Percentiles rank a stretch among this genome's conserved stretches.
These are phyloP conservation scores for Hapalemur alaotrensis DNA, from an alignment of 2,797 vertebrate species.

Conservation along the genomic window DNA sequence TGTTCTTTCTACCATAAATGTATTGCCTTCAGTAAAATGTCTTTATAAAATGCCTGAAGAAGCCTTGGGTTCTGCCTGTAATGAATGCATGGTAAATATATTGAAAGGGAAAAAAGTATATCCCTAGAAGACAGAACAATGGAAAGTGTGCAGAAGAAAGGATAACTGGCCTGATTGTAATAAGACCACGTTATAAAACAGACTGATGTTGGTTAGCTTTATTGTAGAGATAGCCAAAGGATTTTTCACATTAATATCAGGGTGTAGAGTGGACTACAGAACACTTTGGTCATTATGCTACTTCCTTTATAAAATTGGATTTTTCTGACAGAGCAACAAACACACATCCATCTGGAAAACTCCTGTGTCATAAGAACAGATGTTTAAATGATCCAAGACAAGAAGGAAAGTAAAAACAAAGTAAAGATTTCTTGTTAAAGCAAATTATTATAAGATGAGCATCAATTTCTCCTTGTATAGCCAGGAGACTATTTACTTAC, in stretches of 20 bases:
- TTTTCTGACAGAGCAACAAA: slow-evolving; percentile 45
- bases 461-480: not conserved
- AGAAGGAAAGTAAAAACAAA: slow-evolving; percentile 35
- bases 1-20: not conserved
- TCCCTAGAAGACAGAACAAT: not conserved
- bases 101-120: not conserved
- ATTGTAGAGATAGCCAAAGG: not conserved
- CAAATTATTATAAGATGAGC: not conserved
- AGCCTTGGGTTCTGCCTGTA: not conserved
- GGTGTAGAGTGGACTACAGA: not conserved
- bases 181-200: not conserved
- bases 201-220: not conserved
- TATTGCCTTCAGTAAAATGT: not conserved
- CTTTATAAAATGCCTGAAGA: not conserved
- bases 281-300: not conserved
- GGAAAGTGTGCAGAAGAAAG: not conserved
- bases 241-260: slow-evolving; percentile 25
- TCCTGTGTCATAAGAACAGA: slow-evolving; percentile 9
- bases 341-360: slow-evolving; percentile 20
- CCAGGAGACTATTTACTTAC: not conserved
- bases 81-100: not conserved
- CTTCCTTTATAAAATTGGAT: slow-evolving; percentile 43
- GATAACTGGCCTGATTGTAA: not conserved
- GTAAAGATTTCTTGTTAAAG: slow-evolving; percentile 15
- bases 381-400: slow-evolving; percentile 36